Evolutionary conservation across 2,888 invertebrate genomes (phyloP).

Genomic region (Anodontia alba): DNA sequence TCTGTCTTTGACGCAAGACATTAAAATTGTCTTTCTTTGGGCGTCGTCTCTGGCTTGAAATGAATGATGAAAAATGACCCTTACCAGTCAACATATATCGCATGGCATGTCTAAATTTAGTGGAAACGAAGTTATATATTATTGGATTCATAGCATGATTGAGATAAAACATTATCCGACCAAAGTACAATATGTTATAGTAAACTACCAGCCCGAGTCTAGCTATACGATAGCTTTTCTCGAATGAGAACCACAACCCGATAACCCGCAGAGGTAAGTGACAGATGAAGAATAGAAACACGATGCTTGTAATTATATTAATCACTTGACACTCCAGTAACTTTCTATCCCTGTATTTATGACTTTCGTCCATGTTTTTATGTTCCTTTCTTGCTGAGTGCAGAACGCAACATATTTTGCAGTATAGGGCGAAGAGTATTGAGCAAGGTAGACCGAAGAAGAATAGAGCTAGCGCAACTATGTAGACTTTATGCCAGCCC

Average conservation of each 20-base stretch:
- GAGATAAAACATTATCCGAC: constrained; percentile 76
- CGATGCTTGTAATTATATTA: constrained; percentile 46
- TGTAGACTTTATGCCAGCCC: constrained; percentile 54
- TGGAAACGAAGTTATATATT: constrained; percentile 60
- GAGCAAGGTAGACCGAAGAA: constrained; percentile 60
- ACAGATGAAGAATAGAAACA: constrained; percentile 57
- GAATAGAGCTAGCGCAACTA: constrained; percentile 38
- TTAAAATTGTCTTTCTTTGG: background rate
- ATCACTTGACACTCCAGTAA: constrained; percentile 42
- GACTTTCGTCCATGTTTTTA: background rate
- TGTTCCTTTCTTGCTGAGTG: background rate
- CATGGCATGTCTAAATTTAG: constrained; percentile 80
- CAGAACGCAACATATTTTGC: constrained; percentile 40
- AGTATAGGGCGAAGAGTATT: constrained; percentile 50
- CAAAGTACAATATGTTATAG: constrained; percentile 46
- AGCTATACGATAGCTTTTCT: constrained; percentile 17
- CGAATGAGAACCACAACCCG: constrained; percentile 53
- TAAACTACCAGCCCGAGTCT: constrained; percentile 49
- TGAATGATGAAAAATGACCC: constrained; percentile 28
- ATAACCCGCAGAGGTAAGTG: constrained; percentile 55
- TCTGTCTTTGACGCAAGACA: background rate
- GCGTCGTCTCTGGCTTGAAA: background rate
- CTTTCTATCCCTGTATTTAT: constrained; percentile 15
- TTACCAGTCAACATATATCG: constrained; percentile 20
- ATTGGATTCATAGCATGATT: constrained; percentile 62